Conservation (phyloP, 2,888 invertebrate species). For the Folsomia manolachei region DNA sequence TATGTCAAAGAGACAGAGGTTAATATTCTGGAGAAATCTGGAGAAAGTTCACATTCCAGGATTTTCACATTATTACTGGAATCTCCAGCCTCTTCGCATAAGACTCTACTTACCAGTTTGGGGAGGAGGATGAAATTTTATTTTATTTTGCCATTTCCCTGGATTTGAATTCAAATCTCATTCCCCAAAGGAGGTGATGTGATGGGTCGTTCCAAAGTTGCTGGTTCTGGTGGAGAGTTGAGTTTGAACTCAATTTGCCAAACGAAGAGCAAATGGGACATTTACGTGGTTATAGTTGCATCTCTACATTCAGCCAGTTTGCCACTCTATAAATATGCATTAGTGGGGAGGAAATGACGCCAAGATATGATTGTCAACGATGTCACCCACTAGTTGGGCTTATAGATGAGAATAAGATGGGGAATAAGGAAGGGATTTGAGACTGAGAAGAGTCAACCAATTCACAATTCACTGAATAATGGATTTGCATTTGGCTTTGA, state of each 20-base stretch:
- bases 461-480: not conserved
- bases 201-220: not conserved
- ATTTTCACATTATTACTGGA: conserved; percentile 4
- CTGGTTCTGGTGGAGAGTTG: too few relatives aligned
- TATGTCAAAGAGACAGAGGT: not conserved
- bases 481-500: not conserved
- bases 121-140: not conserved
- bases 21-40: not conserved
- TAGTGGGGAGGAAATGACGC: not conserved
- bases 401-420: too few relatives aligned
- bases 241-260: too few relatives aligned
- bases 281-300: too few relatives aligned
- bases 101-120: not conserved
- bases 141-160: not conserved
- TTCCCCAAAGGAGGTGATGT: conserved; percentile 2
- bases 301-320: not conserved
- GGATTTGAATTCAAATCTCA: conserved; percentile 15
- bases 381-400: not conserved
- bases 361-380: conserved; percentile 4
- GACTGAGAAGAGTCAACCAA: not conserved
- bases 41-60: not conserved
- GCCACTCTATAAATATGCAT: conserved; percentile 8
- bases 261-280: too few relatives aligned
- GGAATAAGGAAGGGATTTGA: too few relatives aligned
- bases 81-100: not conserved